These are phyloP conservation scores for Rhinophrynus dorsalis DNA, from an alignment of 2,797 vertebrate species.

Conservation along the genomic window DNA sequence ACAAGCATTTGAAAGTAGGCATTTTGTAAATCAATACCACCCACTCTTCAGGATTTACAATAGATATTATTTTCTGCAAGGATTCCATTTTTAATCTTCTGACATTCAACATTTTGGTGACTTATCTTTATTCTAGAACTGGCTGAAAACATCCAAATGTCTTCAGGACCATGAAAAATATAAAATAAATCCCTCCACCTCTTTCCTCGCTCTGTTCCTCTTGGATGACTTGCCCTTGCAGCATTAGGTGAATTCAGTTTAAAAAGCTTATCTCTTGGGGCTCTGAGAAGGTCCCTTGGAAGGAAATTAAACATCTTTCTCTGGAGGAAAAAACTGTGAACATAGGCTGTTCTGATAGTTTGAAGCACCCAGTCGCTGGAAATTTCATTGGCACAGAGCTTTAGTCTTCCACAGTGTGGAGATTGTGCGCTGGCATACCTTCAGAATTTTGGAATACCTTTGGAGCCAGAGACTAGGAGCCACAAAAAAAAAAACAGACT, in stretches of 20 bases:
- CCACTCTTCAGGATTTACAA: background rate
- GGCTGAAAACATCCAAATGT: background rate
- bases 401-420: too few relatives aligned
- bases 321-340: too few relatives aligned
- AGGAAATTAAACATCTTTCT: too few relatives aligned
- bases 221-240: too few relatives aligned
- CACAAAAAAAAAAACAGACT: too few relatives aligned
- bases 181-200: background rate
- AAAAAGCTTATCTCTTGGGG: too few relatives aligned
- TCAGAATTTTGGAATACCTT: background rate
- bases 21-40: background rate
- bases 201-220: background rate
- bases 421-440: background rate
- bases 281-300: too few relatives aligned
- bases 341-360: too few relatives aligned
- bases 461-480: too few relatives aligned
- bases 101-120: background rate
- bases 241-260: too few relatives aligned
- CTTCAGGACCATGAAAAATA: background rate
- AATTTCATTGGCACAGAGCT: too few relatives aligned
- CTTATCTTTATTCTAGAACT: rapidly evolving
- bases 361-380: too few relatives aligned
- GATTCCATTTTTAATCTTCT: background rate
- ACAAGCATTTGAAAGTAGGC: background rate
- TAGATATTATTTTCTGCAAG: background rate